Evolutionary conservation across 2,113 vertebrate species (phyloP).

Genomic region (Sceloporus tristichus): DNA sequence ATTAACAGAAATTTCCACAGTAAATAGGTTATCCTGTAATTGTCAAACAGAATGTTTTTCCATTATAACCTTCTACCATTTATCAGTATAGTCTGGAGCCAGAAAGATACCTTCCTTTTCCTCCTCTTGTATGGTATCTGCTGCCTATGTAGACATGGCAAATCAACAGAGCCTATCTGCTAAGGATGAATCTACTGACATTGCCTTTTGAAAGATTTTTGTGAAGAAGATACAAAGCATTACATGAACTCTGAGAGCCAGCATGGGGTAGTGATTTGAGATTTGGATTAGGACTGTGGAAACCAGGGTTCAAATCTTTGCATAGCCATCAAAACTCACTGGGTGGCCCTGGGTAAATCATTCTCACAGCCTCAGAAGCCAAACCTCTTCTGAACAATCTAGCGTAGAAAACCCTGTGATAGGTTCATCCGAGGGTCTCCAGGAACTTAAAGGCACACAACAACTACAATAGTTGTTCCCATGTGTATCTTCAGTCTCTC

Average conservation of each 20-base stretch:
- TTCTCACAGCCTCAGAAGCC: too few species aligned
- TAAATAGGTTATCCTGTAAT: background rate
- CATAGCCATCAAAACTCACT: too few species aligned
- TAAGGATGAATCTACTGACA: background rate
- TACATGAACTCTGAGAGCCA: too few species aligned
- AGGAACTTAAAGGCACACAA: too few species aligned
- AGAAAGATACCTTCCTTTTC: background rate
- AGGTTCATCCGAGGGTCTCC: too few species aligned
- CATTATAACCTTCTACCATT: background rate
- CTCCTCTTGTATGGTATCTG: background rate
- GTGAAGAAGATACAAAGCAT: background rate
- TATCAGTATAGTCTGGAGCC: background rate
- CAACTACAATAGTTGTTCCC: background rate
- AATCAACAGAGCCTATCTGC: background rate
- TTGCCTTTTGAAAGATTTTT: background rate
- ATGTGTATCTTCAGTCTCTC: background rate
- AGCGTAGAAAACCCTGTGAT: too few species aligned
- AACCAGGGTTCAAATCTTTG: too few species aligned
- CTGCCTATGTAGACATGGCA: background rate
- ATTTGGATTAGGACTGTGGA: too few species aligned
- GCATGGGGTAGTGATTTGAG: too few species aligned
- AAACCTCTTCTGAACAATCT: too few species aligned
- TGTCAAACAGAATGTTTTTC: background rate
- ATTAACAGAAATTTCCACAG: background rate
- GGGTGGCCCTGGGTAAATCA: too few species aligned